A percentile compares a stretch with the other conserved stretches of the same genome.
These are phyloP conservation scores for Lophochroa leadbeateri DNA, from an alignment of 2,113 vertebrate genomes.

Conservation along the genomic window DNA sequence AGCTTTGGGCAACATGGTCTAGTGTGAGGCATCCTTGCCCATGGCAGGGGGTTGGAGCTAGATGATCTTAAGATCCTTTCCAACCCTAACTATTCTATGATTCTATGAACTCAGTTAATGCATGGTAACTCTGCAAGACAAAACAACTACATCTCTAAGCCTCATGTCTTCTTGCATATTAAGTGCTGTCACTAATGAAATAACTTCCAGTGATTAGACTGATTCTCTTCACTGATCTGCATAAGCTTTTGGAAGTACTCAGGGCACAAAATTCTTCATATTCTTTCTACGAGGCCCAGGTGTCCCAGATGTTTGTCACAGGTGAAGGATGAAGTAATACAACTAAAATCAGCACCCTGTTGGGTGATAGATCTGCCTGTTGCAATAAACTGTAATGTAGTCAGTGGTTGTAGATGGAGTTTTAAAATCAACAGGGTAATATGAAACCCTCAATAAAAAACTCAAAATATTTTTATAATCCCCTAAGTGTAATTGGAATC, in stretches of 20 bases:
- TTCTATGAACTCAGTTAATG: background rate
- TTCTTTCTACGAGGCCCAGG: background rate
- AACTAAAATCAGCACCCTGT: background rate
- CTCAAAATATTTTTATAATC: background rate
- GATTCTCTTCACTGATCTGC: background rate
- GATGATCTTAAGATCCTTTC: background rate
- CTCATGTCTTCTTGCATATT: background rate
- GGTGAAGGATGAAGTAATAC: background rate
- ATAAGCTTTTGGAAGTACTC: background rate
- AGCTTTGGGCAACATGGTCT: background rate
- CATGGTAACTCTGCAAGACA: background rate
- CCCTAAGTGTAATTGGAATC: background rate
- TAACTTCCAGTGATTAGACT: background rate
- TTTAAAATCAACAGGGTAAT: background rate
- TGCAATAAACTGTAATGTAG: background rate
- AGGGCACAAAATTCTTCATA: background rate
- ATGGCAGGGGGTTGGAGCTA: background rate
- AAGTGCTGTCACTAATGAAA: background rate
- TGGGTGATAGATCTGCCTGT: background rate
- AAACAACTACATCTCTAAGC: background rate
- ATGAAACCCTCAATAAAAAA: background rate
- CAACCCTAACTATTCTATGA: background rate
- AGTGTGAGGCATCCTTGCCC: background rate
- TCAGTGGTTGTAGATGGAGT: background rate
- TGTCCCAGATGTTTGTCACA: background rate